Evolutionary conservation across 2,113 vertebrate species (phyloP).

Genomic region (Oenanthe oenanthe): DNA sequence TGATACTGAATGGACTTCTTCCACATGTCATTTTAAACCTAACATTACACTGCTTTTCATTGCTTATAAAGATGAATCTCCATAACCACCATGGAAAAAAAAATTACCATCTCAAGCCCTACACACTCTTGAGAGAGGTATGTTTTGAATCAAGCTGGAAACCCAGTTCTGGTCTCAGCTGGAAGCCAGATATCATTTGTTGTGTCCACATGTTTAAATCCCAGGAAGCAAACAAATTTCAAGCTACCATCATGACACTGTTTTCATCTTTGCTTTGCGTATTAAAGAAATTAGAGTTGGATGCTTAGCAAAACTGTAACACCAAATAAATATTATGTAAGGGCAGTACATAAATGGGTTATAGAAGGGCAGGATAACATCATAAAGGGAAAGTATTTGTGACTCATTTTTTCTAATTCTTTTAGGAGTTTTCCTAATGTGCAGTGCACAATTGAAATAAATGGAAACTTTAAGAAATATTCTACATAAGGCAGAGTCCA

Average conservation of each 20-base stretch:
- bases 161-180: not conserved
- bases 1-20: not conserved
- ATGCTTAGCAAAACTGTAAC: not conserved
- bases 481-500: constrained; percentile 75
- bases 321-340: constrained; percentile 41
- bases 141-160: not conserved
- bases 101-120: fast-evolving
- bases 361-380: constrained; percentile 52
- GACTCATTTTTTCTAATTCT: constrained; percentile 65
- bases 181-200: not conserved
- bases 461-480: constrained; percentile 73
- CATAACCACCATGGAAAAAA: not conserved
- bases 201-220: not conserved
- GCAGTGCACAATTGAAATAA: constrained; percentile 66
- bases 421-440: constrained; percentile 57
- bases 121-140: not conserved
- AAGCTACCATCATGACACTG: not conserved
- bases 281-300: not conserved
- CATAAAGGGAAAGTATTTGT: constrained; percentile 54
- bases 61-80: not conserved
- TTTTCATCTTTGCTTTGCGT: not conserved
- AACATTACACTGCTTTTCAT: not conserved
- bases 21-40: not conserved
- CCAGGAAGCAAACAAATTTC: not conserved
- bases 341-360: constrained; percentile 10